These are phyloP conservation scores for Caenorhabditis plicata DNA, from an alignment of 2,888 invertebrate genomes.

Conservation along the genomic window DNA sequence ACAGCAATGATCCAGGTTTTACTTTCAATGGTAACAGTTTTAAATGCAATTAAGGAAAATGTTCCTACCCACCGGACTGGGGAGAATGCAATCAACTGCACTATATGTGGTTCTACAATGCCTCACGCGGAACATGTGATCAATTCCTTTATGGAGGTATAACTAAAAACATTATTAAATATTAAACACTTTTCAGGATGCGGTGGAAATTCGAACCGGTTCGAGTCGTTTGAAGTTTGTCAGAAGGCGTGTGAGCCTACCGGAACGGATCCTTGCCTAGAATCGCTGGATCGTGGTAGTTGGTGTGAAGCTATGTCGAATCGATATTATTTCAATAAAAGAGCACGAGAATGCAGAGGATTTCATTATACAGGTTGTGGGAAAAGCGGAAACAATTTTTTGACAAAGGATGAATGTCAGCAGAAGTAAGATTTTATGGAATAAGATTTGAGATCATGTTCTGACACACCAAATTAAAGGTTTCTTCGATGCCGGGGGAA, in stretches of 20 bases:
- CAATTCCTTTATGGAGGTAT: conserved; percentile 62
- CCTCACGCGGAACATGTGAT: conserved; percentile 55
- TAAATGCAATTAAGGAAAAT: conserved; percentile 45
- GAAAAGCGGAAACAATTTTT: conserved; percentile 53
- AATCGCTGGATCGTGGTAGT: conserved; percentile 54
- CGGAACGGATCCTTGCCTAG: conserved; percentile 54
- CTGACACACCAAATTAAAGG: too few species aligned
- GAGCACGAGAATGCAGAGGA: conserved; percentile 39
- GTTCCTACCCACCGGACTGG: conserved; percentile 58
- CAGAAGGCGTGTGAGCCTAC: conserved; percentile 57
- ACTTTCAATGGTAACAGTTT: too few species aligned
- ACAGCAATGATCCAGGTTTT: conserved; percentile 38
- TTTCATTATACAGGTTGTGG: conserved; percentile 65
- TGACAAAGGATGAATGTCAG: conserved; percentile 49
- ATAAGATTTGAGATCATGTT: background rate
- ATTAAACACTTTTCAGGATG: conserved; percentile 27
- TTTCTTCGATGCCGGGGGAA: too few species aligned
- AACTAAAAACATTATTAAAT: background rate
- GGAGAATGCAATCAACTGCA: conserved; percentile 59
- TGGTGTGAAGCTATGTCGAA: conserved; percentile 61
- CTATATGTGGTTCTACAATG: conserved; percentile 62
- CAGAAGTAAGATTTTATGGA: conserved; percentile 12
- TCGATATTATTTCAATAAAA: conserved; percentile 45
- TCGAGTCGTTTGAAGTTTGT: conserved; percentile 55
- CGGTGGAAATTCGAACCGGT: conserved; percentile 59